These are phyloP conservation scores for Protophormia terraenovae DNA, from an alignment of 2,888 invertebrate genomes.

Conservation along the genomic window DNA sequence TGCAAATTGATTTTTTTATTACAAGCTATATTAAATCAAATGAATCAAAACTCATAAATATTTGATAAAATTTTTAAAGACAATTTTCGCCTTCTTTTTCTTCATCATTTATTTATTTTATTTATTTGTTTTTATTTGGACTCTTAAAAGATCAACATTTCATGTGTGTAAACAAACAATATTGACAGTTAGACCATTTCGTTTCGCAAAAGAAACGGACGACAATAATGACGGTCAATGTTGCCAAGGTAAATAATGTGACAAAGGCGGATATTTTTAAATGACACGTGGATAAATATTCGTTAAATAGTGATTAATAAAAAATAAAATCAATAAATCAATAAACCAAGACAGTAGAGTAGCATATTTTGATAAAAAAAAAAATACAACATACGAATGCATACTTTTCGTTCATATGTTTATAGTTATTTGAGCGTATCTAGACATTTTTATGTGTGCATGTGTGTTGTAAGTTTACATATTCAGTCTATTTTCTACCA, in stretches of 20 bases:
- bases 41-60: slow-evolving; percentile 41
- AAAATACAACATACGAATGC: too few species aligned
- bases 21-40: slow-evolving; percentile 58
- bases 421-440: too few species aligned
- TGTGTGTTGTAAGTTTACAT: neutral
- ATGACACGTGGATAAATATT: slow-evolving; percentile 59
- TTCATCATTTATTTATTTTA: neutral
- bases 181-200: slow-evolving; percentile 44
- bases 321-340: slow-evolving; percentile 36
- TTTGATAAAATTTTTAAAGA: slow-evolving; percentile 31
- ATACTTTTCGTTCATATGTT: too few species aligned
- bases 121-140: slow-evolving; percentile 25
- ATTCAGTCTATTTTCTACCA: slow-evolving; percentile 10
- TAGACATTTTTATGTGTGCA: too few species aligned
- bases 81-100: neutral
- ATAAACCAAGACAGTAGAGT: too few species aligned
- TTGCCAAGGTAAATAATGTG: slow-evolving; percentile 59
- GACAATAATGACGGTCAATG: slow-evolving; percentile 15
- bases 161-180: slow-evolving; percentile 54
- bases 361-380: too few species aligned
- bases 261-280: slow-evolving; percentile 54
- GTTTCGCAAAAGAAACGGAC: neutral
- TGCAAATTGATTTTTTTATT: slow-evolving; percentile 64
- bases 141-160: slow-evolving; percentile 57
- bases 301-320: slow-evolving; percentile 37